These are phyloP conservation scores for Ellobium chinense DNA, from an alignment of 2,888 invertebrate genomes.

Conservation along the genomic window DNA sequence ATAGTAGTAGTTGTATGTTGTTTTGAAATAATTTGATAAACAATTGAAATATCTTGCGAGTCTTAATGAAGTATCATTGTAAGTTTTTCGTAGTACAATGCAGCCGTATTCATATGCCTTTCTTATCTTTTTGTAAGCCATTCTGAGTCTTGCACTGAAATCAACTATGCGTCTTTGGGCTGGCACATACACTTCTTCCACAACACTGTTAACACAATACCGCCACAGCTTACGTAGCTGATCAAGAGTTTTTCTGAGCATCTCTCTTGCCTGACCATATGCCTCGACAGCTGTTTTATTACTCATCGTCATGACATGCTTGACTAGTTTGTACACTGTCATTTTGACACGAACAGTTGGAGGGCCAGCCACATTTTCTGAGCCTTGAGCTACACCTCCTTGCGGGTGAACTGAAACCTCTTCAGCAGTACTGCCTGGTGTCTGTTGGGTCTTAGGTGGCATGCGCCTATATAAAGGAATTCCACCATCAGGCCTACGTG, in stretches of 20 bases:
- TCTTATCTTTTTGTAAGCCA: conserved; percentile 50
- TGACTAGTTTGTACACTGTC: conserved; percentile 44
- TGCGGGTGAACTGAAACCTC: not conserved
- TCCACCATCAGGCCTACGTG: not conserved
- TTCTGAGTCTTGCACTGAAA: conserved; percentile 40
- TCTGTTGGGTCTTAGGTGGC: no score
- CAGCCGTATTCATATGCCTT: conserved; percentile 53
- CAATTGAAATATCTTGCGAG: conserved; percentile 5
- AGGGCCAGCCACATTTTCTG: no score
- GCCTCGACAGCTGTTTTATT: conserved; percentile 38
- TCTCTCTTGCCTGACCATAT: conserved; percentile 35
- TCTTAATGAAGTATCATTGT: not conserved
- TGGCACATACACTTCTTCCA: conserved; percentile 48
- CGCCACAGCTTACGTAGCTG: conserved; percentile 50
- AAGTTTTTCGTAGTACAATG: conserved; percentile 13
- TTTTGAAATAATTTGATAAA: conserved; percentile 10
- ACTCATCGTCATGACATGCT: conserved; percentile 43
- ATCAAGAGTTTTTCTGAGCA: conserved; percentile 47
- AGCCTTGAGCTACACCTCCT: no score
- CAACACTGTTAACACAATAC: conserved; percentile 41
- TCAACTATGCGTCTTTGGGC: conserved; percentile 34
- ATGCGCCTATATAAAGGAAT: not conserved
- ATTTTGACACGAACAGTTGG: conserved; percentile 17
- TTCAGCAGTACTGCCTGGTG: not conserved
- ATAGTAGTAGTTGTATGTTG: conserved; percentile 33